Percentiles rank a stretch among this genome's conserved stretches.
Conservation (phyloP, 2,113 vertebrate species). For the Leptocoma aspasia region DNA sequence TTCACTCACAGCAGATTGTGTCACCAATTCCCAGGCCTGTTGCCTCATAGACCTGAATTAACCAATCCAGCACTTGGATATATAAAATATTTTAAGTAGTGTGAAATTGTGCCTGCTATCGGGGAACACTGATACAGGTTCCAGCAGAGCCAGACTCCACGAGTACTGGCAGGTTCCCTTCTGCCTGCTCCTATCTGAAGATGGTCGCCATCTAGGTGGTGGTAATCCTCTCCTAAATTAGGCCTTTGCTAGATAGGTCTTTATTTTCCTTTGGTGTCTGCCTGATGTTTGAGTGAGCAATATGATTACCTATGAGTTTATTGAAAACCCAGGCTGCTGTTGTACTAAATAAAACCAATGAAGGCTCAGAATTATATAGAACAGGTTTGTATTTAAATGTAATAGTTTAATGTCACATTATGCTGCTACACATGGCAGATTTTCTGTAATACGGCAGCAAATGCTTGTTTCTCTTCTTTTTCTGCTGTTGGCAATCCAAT, state of each 20-base stretch:
- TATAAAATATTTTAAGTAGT: background rate
- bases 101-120: background rate
- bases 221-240: background rate
- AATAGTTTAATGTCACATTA: background rate
- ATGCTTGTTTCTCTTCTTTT: background rate
- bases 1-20: constrained; percentile 9
- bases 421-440: background rate
- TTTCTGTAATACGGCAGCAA: background rate
- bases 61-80: background rate
- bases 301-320: background rate
- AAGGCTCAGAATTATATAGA: background rate
- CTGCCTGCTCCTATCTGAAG: background rate
- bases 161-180: background rate
- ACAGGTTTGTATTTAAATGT: background rate
- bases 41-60: constrained; percentile 22
- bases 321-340: background rate
- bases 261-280: background rate
- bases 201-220: background rate
- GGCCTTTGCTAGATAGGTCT: background rate
- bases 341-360: background rate
- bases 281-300: background rate
- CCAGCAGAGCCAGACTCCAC: background rate
- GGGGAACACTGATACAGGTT: background rate
- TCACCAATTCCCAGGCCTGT: constrained; percentile 3
- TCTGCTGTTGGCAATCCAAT: background rate